These are phyloP conservation scores for Drosophila leonis DNA, from an alignment of 2,888 invertebrate species.

Conservation along the genomic window DNA sequence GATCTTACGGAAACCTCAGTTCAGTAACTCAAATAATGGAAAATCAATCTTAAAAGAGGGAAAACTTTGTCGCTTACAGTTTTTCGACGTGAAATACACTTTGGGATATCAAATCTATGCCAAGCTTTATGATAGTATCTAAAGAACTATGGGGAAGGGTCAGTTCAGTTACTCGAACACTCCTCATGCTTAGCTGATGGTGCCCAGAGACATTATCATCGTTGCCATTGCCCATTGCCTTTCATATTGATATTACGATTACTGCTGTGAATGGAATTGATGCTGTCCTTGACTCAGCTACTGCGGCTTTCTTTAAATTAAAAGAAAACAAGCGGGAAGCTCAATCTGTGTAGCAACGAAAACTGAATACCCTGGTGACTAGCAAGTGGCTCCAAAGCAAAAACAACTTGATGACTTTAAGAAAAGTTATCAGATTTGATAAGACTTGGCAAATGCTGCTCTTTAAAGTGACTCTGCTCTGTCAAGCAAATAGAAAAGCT, in stretches of 20 bases:
- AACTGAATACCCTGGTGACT: neutral
- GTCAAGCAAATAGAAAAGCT: neutral
- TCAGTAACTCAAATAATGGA: too few species aligned
- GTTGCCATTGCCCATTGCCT: conserved; percentile 1
- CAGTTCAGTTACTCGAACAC: neutral
- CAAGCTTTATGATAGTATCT: too few species aligned
- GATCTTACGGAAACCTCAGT: too few species aligned
- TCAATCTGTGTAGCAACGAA: neutral
- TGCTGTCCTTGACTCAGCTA: neutral
- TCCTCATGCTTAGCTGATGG: neutral
- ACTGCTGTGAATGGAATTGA: conserved; percentile 18
- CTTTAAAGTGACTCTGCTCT: neutral
- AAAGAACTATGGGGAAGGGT: too few species aligned
- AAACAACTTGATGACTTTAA: neutral
- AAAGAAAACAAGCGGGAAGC: conserved; percentile 6
- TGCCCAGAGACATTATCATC: neutral
- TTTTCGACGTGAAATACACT: too few species aligned
- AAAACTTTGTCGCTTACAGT: too few species aligned
- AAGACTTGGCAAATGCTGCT: neutral
- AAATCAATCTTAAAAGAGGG: too few species aligned
- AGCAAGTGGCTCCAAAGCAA: neutral
- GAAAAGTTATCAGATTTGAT: too few species aligned
- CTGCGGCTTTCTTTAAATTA: conserved; percentile 24
- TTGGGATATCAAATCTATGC: too few species aligned
- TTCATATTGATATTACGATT: conserved; percentile 39